Evolutionary conservation across 2,113 vertebrate genomes (phyloP), one percentile per base, ranked within the genome.

Genomic region (Athene cunicularia): DNA sequence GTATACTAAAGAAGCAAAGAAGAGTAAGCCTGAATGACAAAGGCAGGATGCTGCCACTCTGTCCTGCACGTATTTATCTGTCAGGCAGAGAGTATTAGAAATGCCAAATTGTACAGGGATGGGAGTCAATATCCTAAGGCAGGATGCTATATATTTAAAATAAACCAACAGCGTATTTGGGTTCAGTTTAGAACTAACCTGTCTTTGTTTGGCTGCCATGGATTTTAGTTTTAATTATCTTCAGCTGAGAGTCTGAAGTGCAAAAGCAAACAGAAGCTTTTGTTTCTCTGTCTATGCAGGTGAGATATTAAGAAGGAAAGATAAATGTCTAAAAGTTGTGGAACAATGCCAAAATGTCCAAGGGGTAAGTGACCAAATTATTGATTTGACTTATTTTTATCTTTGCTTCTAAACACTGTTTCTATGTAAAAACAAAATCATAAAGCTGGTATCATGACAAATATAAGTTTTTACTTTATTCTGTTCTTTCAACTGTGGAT

Each of bases 21-120:
- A 13, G 22, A 71, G 4, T 0, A 3, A 77, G 30, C 14, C 15
- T 0, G 1, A 28, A 20, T 17, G 37, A 41, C 30, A 12, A 58
- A 60, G 52, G 7, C 0, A 1, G 23, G 55, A 23, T 52, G 75
- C 27, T 66, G 35, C 39, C 21, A 5, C 56, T 21, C 56, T 10
- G 3, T 47, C 80, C 73, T 84, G 72, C 20, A 15, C 0, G 0
- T 2, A 74, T 91, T 37, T 45, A 43, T 15, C 53, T 66, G 22
- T 13, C 68, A 5, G 39, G 47, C 24, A 70, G 45, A 45, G 6
- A 33, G 9, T 7, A 11, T 55, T 47, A 30, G 49, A 55, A 71
- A 59, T 59, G 21, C 47, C 47, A 49, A 27, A 55, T 32, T 12
- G 4, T 47, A 14, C 14, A 37, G 37, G 41, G 45, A 18, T 66